Evolutionary conservation across 2,113 vertebrate species (phyloP).

Genomic region (Elaphurus davidianus): DNA sequence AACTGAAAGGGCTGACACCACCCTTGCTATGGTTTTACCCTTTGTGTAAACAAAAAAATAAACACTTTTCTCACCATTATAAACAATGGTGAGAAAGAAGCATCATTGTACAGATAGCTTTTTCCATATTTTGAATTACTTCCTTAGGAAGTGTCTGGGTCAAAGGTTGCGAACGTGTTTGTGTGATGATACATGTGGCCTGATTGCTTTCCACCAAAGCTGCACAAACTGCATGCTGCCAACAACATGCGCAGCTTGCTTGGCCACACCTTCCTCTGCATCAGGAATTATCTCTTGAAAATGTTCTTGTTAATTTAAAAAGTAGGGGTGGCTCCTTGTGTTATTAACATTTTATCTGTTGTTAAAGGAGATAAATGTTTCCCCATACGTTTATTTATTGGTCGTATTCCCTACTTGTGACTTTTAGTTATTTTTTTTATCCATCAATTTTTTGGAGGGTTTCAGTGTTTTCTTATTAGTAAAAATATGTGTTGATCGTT

Average conservation of each 20-base stretch:
- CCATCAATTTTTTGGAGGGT: not conserved
- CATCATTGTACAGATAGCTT: not conserved
- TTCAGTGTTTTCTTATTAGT: not conserved
- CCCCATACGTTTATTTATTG: not conserved
- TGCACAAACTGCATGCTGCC: not conserved
- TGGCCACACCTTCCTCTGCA: not conserved
- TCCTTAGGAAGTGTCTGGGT: constrained; percentile 55
- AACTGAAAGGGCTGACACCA: not conserved
- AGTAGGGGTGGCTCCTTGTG: not conserved
- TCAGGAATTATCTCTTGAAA: not conserved
- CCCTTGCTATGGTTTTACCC: not conserved
- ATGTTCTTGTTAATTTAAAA: not conserved
- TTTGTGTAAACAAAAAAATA: not conserved
- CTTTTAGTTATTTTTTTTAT: not conserved
- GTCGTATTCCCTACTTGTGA: not conserved
- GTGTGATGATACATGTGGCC: not conserved
- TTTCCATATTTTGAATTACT: constrained; percentile 56
- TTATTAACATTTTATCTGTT: not conserved
- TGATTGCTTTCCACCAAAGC: not conserved
- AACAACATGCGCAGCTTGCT: not conserved
- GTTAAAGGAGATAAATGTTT: not conserved
- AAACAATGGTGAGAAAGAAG: not conserved
- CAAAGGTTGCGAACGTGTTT: constrained; percentile 17
- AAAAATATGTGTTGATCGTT: not conserved
- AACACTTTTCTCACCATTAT: not conserved